Evolutionary conservation across 2,888 invertebrate genomes (phyloP).

Genomic region (Mythimna impura): DNA sequence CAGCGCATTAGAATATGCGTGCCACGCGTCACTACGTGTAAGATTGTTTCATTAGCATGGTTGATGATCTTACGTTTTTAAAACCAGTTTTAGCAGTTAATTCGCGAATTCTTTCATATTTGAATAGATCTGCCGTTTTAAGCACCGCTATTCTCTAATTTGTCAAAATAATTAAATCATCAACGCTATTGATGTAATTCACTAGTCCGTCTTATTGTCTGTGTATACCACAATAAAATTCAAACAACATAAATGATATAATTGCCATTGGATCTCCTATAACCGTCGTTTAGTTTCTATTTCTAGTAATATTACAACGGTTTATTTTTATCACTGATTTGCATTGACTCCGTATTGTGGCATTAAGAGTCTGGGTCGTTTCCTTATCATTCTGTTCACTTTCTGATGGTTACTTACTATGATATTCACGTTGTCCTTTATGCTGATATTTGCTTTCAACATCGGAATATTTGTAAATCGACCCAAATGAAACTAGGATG

Average conservation of each 20-base stretch:
- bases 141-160: neutral
- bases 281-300: conserved; percentile 19
- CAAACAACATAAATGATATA: conserved; percentile 22
- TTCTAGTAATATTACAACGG: conserved; percentile 27
- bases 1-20: conserved; percentile 52
- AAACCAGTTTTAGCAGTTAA: neutral
- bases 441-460: conserved; percentile 32
- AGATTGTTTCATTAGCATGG: conserved; percentile 29
- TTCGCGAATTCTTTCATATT: conserved; percentile 1
- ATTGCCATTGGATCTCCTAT: neutral
- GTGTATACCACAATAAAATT: conserved; percentile 2
- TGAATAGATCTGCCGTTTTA: neutral
- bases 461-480: conserved; percentile 38
- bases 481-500: conserved; percentile 22
- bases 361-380: conserved; percentile 50
- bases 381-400: conserved; percentile 54
- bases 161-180: neutral
- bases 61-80: conserved; percentile 16
- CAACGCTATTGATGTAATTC: conserved; percentile 3
- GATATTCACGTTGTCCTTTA: conserved; percentile 37
- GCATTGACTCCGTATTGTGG: conserved; percentile 47
- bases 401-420: conserved; percentile 35
- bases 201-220: conserved; percentile 19
- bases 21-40: conserved; percentile 22
- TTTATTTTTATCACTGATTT: conserved; percentile 52